Base-by-base conservation (phyloP, 2,113 vertebrate genomes). In the Amphiprion ocellaris region DNA sequence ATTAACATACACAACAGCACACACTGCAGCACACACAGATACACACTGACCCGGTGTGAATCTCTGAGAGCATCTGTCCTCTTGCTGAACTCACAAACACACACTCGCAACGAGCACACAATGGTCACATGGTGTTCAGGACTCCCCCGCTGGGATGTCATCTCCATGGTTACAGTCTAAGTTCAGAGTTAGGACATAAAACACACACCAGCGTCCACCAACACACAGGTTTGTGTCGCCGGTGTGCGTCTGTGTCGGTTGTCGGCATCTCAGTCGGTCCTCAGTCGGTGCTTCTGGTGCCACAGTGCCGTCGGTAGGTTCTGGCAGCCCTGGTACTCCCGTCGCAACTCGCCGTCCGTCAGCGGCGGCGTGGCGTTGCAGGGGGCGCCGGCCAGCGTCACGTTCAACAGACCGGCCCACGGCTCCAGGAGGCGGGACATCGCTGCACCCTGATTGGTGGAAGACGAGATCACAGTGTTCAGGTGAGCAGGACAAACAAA, bases 271-370 rank as follows among this genome's bases (percentile, higher is more conserved):
- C 82, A 92, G 84, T 92, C 79, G 64, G 41, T 26, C 76, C 77
- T 62, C 33, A 10, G 33, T 7, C 83, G 19, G 52, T 88, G 85
- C 63, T 89, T 94, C 85, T 90, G 94, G 90, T 96, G 90, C 95
- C 95, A 96, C 4, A 96, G 90, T 0, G 94, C 94, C 0, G 95
- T 96, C 0, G 95, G 95, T n/a, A 96, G 92, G 74, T 96, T 96
- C 85, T 96, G 95, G 81, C 95, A 96, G 84, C 95, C 95, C 85
- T 94, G 94, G 85, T 95, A 96, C 77, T 95, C 94, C 41, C 91
- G 90, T 26, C 86, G 91, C 87, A 95, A 84, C 80, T 96, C 95
- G 0, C 87, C 87, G 4, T 95, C 94, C 0, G 94, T 94, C 74
- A 96, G 92, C 10, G 95, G 94, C 0, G 95, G 95, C 0, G 92